Evolutionary conservation across 1,140 invertebrate species (phyloP).

Genomic region (Cherax destructor): DNA sequence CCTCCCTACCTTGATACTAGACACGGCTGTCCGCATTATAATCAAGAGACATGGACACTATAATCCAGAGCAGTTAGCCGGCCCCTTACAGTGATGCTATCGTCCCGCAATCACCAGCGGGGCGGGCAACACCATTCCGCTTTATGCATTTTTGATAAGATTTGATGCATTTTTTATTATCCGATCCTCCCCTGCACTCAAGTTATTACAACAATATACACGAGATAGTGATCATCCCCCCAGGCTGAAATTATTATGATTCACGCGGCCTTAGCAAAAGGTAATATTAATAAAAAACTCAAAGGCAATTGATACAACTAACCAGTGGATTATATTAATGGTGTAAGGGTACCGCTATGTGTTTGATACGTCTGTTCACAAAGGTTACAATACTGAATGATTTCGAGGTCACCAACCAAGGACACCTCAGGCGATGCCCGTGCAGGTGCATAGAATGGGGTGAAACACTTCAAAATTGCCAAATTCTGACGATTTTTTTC

Average conservation of each 20-base stretch:
- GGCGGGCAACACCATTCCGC: constrained; percentile 14
- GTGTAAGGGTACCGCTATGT: background rate
- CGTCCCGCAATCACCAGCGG: constrained; percentile 31
- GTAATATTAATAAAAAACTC: background rate
- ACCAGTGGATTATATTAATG: too few relatives aligned
- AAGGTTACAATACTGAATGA: too few relatives aligned
- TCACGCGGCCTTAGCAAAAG: background rate
- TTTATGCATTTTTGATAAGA: constrained; percentile 35
- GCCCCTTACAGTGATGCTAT: constrained; percentile 42
- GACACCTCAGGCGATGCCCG: too few relatives aligned
- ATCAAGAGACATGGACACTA: constrained; percentile 49
- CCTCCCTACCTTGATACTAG: constrained; percentile 25
- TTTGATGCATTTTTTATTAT: constrained; percentile 20
- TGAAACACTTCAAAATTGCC: too few relatives aligned
- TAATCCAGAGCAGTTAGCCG: constrained; percentile 38
- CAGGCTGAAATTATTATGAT: constrained; percentile 32
- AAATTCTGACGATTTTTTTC: too few relatives aligned
- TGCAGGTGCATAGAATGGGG: too few relatives aligned
- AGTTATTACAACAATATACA: constrained; percentile 45
- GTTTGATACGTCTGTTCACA: background rate
- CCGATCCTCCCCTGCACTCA: constrained; percentile 4
- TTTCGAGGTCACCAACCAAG: too few relatives aligned
- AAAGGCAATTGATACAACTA: background rate
- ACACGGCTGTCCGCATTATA: constrained; percentile 18
- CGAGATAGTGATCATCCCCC: constrained; percentile 14